phyloP scores from a whole-genome alignment of 2,888 invertebrate genomes.

The Rugalucina vietnamica region DNA sequence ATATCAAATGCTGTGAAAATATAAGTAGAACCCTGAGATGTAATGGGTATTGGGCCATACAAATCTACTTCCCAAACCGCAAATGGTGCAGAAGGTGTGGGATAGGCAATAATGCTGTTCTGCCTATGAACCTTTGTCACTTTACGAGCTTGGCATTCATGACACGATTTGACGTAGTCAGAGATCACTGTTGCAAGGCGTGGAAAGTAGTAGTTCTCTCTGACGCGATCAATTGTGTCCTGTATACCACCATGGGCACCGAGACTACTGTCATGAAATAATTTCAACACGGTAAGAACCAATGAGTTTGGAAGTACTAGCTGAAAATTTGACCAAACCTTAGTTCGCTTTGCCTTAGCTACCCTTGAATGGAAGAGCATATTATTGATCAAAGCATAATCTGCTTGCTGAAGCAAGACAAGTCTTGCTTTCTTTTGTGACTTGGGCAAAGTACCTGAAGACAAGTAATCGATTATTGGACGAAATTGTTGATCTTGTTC shows the following conservation, averaged over 20 bases:
- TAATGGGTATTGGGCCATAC: constrained; percentile 48
- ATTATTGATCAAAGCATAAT: constrained; percentile 37
- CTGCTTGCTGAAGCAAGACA: constrained; percentile 38
- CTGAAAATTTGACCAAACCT: constrained; percentile 34
- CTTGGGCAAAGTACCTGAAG: constrained; percentile 24
- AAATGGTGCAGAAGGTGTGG: constrained; percentile 48
- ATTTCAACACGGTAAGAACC: constrained; percentile 23
- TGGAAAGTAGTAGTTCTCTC: constrained; percentile 45
- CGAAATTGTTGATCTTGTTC: constrained; percentile 19
- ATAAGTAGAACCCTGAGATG: constrained; percentile 37
- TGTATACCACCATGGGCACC: constrained; percentile 50
- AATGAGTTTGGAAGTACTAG: constrained; percentile 41
- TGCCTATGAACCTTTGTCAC: constrained; percentile 23
- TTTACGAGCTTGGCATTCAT: constrained; percentile 40
- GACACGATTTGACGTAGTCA: constrained; percentile 45
- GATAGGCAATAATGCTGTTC: constrained; percentile 42
- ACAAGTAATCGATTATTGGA: constrained; percentile 36
- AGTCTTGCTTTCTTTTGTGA: constrained; percentile 46
- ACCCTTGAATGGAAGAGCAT: constrained; percentile 42
- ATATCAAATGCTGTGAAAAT: constrained; percentile 55
- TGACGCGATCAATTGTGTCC: constrained; percentile 48
- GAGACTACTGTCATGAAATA: constrained; percentile 53
- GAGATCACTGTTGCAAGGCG: constrained; percentile 24
- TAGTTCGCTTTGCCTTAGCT: constrained; percentile 34
- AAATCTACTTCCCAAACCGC: constrained; percentile 59